These are phyloP conservation scores for Watsonalla cultraria DNA, from an alignment of 2,888 invertebrate genomes.

Conservation along the genomic window DNA sequence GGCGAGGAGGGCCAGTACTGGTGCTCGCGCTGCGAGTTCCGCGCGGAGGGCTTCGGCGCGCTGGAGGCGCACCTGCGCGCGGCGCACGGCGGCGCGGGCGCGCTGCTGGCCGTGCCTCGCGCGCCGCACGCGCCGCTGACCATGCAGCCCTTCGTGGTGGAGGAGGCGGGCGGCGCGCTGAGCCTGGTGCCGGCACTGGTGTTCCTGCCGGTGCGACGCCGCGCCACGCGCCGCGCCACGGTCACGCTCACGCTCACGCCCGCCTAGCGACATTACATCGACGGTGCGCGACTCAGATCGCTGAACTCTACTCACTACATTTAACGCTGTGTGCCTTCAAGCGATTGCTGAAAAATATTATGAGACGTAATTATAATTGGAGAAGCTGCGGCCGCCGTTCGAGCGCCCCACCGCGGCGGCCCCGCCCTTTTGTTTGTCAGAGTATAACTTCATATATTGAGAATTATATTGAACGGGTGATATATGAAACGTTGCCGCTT, in stretches of 20 bases:
- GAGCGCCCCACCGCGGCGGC: constrained; percentile 65
- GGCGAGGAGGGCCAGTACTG: constrained; percentile 56
- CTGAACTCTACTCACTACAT: constrained; percentile 78
- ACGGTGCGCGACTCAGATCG: constrained; percentile 60
- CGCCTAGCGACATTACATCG: constrained; percentile 81
- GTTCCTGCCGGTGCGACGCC: constrained; percentile 94
- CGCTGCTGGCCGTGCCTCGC: constrained; percentile 78
- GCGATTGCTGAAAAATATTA: constrained; percentile 84
- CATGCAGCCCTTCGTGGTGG: constrained; percentile 96
- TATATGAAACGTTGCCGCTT: constrained; percentile 79
- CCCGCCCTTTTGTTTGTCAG: constrained; percentile 58
- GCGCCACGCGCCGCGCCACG: constrained; percentile 90
- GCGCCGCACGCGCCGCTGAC: constrained; percentile 83
- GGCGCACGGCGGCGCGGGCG: constrained; percentile 71
- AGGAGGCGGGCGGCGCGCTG: constrained; percentile 77
- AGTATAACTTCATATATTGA: constrained; percentile 77
- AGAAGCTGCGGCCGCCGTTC: constrained; percentile 64
- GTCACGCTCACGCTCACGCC: constrained; percentile 96
- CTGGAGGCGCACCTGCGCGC: constrained; percentile 71
- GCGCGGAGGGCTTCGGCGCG: constrained; percentile 67
- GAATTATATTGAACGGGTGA: constrained; percentile 78
- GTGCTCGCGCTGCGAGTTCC: constrained; percentile 71
- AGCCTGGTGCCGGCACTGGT: constrained; percentile 94
- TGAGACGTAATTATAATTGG: constrained; percentile 72
- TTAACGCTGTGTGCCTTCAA: constrained; percentile 90